Evolutionary conservation across 1,140 invertebrate species (phyloP).

Genomic region (Drosophila novamexicana): DNA sequence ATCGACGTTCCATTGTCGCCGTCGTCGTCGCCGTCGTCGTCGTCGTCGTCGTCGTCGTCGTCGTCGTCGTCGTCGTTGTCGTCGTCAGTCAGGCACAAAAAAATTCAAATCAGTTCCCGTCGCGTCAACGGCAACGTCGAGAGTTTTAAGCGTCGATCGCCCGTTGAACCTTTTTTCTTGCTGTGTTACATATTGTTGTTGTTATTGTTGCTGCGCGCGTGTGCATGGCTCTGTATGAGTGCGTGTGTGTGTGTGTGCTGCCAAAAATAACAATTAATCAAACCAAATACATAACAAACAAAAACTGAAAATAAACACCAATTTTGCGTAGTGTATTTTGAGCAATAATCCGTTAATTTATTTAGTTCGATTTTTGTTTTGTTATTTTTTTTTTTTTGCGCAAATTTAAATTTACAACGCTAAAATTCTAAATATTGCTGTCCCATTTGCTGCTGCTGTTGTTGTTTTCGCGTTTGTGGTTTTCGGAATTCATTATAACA

Average conservation of each 20-base stretch:
- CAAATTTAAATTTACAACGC: conserved; percentile 26
- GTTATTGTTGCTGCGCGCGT: background rate
- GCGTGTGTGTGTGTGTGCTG: conserved; percentile 13
- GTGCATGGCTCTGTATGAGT: conserved; percentile 22
- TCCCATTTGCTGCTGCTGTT: background rate
- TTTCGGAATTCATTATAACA: conserved; percentile 29
- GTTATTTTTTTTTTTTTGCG: background rate
- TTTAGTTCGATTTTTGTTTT: background rate
- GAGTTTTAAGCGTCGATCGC: conserved; percentile 30
- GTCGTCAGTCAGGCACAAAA: conserved; percentile 41
- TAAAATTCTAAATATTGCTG: conserved; percentile 19
- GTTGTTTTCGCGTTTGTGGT: background rate
- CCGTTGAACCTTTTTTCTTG: conserved; percentile 16
- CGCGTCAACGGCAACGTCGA: conserved; percentile 51
- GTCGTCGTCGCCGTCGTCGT: too few species aligned
- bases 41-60: background rate
- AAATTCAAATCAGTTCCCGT: conserved; percentile 73
- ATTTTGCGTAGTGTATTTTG: conserved; percentile 21
- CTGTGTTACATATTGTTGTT: background rate
- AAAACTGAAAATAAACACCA: background rate
- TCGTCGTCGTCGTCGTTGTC: conserved; percentile 26
- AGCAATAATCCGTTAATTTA: conserved; percentile 4
- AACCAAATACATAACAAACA: conserved; percentile 31
- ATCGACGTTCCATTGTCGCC: conserved; percentile 41
- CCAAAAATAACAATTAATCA: conserved; percentile 52